A percentile compares a stretch with the other conserved stretches of the same genome.
phyloP scores from a whole-genome alignment of 1,140 invertebrate species.

The Drosophila funebris region DNA sequence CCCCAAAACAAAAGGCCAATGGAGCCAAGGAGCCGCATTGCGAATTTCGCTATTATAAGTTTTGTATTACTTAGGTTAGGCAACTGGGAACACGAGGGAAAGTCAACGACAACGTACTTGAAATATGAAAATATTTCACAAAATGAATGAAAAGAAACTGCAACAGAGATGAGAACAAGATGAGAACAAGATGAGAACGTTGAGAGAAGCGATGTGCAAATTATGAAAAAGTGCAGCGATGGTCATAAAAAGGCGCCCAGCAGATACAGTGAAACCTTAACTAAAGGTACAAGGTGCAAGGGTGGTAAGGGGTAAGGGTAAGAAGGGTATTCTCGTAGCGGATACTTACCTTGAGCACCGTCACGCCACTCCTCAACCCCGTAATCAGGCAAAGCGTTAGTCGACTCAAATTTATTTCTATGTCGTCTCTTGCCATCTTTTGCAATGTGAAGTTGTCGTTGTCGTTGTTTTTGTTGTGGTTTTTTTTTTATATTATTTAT shows the following conservation, averaged over 20 bases:
- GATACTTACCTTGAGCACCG: conserved; percentile 82
- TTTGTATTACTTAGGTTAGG: conserved; percentile 18
- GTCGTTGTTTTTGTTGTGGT: conserved; percentile 22
- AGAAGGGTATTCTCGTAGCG: neutral
- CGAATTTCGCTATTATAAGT: conserved; percentile 43
- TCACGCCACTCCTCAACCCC: conserved; percentile 84
- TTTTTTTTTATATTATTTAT: conserved; percentile 9
- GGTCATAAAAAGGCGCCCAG: conserved; percentile 59
- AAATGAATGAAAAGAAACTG: conserved; percentile 61
- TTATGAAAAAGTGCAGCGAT: conserved; percentile 56
- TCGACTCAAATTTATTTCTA: conserved; percentile 83
- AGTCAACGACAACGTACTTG: conserved; percentile 50
- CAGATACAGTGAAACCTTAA: conserved; percentile 1
- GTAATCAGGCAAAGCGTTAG: conserved; percentile 83
- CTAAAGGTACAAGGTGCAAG: neutral
- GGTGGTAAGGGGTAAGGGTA: neutral
- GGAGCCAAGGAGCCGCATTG: conserved; percentile 11
- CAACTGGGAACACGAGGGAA: neutral
- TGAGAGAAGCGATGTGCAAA: conserved; percentile 41
- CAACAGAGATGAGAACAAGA: conserved; percentile 60
- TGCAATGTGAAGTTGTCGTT: conserved; percentile 49
- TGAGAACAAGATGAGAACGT: conserved; percentile 7
- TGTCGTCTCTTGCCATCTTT: conserved; percentile 83
- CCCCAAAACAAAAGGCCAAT: conserved; percentile 41
- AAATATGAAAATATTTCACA: conserved; percentile 51